phyloP scores from a whole-genome alignment of 30 jellyfish, hydroid and myxozoan species.

The Hydractinia echinata region DNA sequence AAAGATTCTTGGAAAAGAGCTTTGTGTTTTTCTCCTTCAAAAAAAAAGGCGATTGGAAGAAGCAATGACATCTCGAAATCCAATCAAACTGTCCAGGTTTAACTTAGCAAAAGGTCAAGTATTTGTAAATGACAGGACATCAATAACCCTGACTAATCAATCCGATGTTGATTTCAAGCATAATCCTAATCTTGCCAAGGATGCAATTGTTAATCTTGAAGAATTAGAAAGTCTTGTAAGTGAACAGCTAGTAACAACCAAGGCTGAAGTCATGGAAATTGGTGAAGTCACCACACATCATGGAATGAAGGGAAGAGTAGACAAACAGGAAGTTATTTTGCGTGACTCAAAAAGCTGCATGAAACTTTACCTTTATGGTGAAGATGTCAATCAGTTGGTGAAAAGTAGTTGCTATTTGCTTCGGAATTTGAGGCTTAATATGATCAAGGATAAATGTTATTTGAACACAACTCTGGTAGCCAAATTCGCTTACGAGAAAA shows the following conservation, averaged over 20 bases:
- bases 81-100: not conserved
- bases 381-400: not conserved
- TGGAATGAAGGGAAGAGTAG: not conserved
- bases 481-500: not conserved
- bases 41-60: conserved; percentile 1
- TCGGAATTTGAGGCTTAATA: not conserved
- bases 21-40: not conserved
- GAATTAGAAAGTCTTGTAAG: not conserved
- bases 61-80: not conserved
- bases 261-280: not conserved
- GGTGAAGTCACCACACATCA: not conserved
- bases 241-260: not conserved
- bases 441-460: not conserved
- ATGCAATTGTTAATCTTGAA: not conserved
- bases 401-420: not conserved
- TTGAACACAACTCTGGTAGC: not conserved
- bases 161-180: not conserved
- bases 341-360: not conserved
- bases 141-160: not conserved
- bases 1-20: not conserved
- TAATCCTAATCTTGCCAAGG: not conserved
- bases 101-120: not conserved
- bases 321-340: not conserved
- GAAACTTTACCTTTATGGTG: not conserved
- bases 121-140: not conserved